Evolutionary conservation across 2,797 vertebrate species (phyloP).

Genomic region (Enteromius fasciolatus): DNA sequence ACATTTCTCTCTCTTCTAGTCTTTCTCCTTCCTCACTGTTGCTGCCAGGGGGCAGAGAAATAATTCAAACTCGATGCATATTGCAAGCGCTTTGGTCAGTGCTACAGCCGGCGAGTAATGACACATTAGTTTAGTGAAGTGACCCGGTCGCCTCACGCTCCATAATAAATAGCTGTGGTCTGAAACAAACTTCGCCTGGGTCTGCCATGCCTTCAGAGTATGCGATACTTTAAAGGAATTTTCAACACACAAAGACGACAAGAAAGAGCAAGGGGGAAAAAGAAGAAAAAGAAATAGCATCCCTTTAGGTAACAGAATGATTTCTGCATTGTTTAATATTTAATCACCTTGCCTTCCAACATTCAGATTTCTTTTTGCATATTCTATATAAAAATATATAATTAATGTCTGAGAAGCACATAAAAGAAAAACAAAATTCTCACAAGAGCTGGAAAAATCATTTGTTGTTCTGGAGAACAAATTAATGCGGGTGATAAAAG

Average conservation of each 20-base stretch:
- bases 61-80: slow-evolving; percentile 84
- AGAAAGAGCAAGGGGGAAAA: slow-evolving; percentile 52
- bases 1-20: slow-evolving; percentile 55
- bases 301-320: slow-evolving; percentile 84
- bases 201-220: slow-evolving; percentile 72
- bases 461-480: slow-evolving; percentile 79
- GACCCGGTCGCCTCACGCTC: slow-evolving; percentile 77
- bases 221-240: slow-evolving; percentile 77
- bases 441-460: slow-evolving; percentile 73
- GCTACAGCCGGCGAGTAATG: slow-evolving; percentile 71
- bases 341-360: slow-evolving; percentile 80
- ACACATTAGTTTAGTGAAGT: slow-evolving; percentile 83
- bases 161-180: slow-evolving; percentile 79
- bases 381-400: slow-evolving; percentile 84
- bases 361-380: slow-evolving; percentile 80
- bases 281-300: slow-evolving; percentile 72
- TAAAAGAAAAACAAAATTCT: slow-evolving; percentile 75
- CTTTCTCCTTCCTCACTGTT: slow-evolving; percentile 54
- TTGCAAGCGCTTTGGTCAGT: slow-evolving; percentile 80
- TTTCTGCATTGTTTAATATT: slow-evolving; percentile 87
- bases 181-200: slow-evolving; percentile 62
- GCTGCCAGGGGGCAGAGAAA: slow-evolving; percentile 77
- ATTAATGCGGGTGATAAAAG: slow-evolving; percentile 74
- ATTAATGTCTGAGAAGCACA: slow-evolving; percentile 81
- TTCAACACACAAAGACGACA: slow-evolving; percentile 59